A percentile compares a stretch with the other conserved stretches of the same genome.
Conservation (phyloP, 2,888 invertebrate genomes). For the Corythucha ciliata region DNA sequence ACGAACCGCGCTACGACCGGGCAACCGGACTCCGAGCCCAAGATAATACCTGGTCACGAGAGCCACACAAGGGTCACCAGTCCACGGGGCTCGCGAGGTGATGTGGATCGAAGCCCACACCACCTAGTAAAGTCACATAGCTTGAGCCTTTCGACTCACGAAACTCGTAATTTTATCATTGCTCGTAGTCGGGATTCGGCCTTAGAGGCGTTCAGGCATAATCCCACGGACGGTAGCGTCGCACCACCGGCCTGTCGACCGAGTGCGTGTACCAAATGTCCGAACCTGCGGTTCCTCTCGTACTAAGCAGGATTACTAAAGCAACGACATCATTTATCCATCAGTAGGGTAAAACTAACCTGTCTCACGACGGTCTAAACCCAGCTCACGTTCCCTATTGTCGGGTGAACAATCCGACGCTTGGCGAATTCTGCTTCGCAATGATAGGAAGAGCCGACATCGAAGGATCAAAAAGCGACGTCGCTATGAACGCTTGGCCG, state of each 20-base stretch:
- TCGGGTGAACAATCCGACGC: constrained; percentile 63
- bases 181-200: constrained; percentile 53
- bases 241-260: constrained; percentile 54
- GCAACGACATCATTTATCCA: constrained; percentile 50
- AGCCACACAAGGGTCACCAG: no score
- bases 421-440: constrained; percentile 58
- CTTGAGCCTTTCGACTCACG: no score
- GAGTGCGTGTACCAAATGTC: constrained; percentile 54
- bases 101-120: no score
- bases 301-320: constrained; percentile 44
- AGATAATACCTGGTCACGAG: no score
- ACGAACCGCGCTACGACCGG: no score
- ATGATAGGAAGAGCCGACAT: constrained; percentile 35
- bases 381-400: constrained; percentile 36
- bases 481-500: constrained; percentile 56
- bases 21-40: no score
- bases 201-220: constrained; percentile 53
- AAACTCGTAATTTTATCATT: no score
- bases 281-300: constrained; percentile 52
- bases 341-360: constrained; percentile 54
- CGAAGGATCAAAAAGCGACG: constrained; percentile 54
- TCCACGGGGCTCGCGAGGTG: no score
- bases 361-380: constrained; percentile 58
- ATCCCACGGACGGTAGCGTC: constrained; percentile 57
- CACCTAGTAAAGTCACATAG: no score